phyloP scores from a whole-genome alignment of 1,140 invertebrate species.

The Euschistus heros region DNA sequence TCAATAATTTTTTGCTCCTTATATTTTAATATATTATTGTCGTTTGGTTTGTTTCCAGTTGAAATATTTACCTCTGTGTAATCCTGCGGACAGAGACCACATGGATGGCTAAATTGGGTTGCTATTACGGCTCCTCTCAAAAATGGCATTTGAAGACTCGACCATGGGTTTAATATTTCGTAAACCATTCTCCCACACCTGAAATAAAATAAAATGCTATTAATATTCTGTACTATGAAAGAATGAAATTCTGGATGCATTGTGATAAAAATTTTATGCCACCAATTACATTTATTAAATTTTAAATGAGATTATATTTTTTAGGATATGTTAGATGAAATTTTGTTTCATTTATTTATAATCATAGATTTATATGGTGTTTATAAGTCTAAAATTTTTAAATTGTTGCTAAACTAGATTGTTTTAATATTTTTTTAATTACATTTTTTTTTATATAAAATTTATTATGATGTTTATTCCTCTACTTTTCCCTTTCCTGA shows the following conservation, averaged over 20 bases:
- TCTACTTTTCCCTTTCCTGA: no score
- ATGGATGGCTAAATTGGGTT: conserved; percentile 36
- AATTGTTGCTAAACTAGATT: no score
- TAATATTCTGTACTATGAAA: background rate
- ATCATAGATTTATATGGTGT: background rate
- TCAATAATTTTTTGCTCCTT: no score
- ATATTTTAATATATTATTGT: no score
- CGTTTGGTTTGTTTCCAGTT: no score
- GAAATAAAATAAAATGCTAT: conserved; percentile 19
- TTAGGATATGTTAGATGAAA: background rate
- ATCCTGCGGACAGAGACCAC: conserved; percentile 28
- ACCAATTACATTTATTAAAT: background rate
- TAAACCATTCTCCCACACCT: conserved; percentile 37
- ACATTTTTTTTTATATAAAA: no score
- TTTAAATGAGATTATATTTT: background rate
- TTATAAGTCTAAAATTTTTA: no score
- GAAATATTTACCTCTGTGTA: background rate
- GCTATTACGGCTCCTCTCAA: conserved; percentile 37
- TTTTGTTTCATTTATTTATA: background rate
- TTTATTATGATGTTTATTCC: no score
- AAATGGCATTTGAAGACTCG: conserved; percentile 37
- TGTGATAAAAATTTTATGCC: background rate
- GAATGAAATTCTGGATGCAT: background rate
- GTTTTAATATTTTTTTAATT: no score
- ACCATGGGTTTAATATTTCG: conserved; percentile 37